Base-by-base conservation (phyloP, 2,888 invertebrate species). In the Sphaeridia pumilis region DNA sequence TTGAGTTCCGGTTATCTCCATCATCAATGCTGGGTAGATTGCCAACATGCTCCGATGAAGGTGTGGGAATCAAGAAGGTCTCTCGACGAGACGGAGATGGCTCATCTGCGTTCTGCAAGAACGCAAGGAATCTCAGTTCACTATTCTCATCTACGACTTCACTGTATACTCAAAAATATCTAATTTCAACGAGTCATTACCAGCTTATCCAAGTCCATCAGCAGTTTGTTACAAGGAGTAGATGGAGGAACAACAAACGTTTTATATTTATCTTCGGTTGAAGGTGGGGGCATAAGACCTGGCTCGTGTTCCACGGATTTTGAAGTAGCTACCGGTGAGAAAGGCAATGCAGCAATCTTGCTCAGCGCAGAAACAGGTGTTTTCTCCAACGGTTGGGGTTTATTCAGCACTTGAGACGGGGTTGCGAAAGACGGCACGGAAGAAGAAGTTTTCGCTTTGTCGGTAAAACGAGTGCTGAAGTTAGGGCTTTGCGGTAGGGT, bases 61-160 rank as follows among this genome's bases (percentile, higher is more conserved):
- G 20, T 12, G 44, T 22, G 4, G 17, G 52, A 46, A 35, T 41
- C 26, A 27, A 52, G 21, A 38, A 46, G 5, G 52, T 52, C 27
- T 50, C 50, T 4, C 50, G 50, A 10, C 50, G 50, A n/a, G 44
- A 43, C 3, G 50, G 44, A 7, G 50, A 44, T 12, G 44, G 14
- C 2, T 24, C 21, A 22, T 38, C 17, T 5, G 38, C 7, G 20
- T 14, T 17, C 38, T 38, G 17, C n/a, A n/a, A n/a, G n/a, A n/a
- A n/a, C n/a, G n/a, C n/a, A n/a, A n/a, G n/a, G n/a, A n/a, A n/a
- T 31, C 14, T 31, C 7, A 31, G 14, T 31, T 7, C 7, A 31
- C 7, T 14, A 31, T 31, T 31, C 14, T 31, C 31, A 31, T n/a
- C n/a, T n/a, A n/a, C n/a, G n/a, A n/a, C n/a, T n/a, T n/a, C n/a